These are phyloP conservation scores for human (Homo sapiens) DNA, from an alignment of 2,113 vertebrate species.

Conservation along the genomic window DNA sequence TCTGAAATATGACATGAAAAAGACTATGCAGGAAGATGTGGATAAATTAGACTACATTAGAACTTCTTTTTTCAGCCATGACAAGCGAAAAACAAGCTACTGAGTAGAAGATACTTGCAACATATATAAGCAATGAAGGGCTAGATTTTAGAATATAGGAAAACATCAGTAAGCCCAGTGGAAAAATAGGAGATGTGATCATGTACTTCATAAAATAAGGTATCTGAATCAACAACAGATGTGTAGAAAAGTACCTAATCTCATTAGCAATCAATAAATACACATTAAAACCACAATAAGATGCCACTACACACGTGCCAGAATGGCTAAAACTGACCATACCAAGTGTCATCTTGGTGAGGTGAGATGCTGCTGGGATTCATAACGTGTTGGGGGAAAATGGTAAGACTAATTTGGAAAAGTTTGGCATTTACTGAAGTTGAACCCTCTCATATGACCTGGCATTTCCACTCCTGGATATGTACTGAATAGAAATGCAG, in stretches of 20 bases:
- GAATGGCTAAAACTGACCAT: background rate
- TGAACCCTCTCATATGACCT: background rate
- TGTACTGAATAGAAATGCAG: too few species aligned
- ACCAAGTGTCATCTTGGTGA: background rate
- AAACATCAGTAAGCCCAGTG: background rate
- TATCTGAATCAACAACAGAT: background rate
- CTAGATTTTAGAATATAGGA: background rate
- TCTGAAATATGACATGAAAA: background rate
- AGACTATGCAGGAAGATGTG: background rate
- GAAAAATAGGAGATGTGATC: background rate
- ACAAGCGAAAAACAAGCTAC: background rate
- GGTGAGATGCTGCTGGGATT: too few species aligned
- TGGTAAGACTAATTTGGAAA: background rate
- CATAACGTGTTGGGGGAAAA: background rate
- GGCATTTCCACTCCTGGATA: background rate
- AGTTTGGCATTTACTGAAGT: background rate
- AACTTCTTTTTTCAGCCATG: background rate
- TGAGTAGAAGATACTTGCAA: background rate
- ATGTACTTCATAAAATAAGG: background rate
- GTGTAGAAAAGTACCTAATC: background rate
- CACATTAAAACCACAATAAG: background rate
- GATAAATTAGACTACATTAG: background rate
- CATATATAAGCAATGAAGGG: background rate
- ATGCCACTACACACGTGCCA: fast-evolving
- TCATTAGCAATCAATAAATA: background rate